These are phyloP conservation scores for Clusia tigrina DNA, from an alignment of 2,888 invertebrate species.

Conservation along the genomic window DNA sequence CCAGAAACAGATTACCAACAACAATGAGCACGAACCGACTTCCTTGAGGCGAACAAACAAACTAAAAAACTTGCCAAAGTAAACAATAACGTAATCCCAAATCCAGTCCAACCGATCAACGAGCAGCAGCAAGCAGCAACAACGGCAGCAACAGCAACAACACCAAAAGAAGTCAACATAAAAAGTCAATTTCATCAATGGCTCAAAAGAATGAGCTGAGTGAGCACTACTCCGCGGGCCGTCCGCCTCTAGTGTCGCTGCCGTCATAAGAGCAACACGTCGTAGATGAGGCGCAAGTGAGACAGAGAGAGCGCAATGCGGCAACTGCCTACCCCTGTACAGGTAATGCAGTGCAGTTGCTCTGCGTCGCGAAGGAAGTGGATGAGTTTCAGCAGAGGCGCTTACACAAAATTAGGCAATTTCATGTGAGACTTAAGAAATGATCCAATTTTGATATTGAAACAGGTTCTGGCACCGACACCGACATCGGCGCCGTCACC, in stretches of 20 bases:
- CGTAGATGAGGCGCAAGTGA: background rate
- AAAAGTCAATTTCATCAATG: conserved; percentile 61
- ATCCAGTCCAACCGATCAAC: conserved; percentile 40
- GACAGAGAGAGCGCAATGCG: background rate
- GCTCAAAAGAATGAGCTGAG: conserved; percentile 33
- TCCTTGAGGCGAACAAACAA: conserved; percentile 57
- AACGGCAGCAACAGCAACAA: conserved; percentile 30
- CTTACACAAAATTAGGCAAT: conserved; percentile 54
- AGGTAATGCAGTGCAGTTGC: background rate
- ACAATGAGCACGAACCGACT: conserved; percentile 57
- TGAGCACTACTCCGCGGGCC: background rate
- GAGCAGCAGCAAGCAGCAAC: conserved; percentile 16
- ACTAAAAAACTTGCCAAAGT: conserved; percentile 59
- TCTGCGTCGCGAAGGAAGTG: background rate
- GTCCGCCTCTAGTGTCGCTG: conserved; percentile 20
- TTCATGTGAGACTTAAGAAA: conserved; percentile 38
- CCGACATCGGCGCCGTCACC: background rate
- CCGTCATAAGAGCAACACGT: conserved; percentile 14
- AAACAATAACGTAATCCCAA: conserved; percentile 61
- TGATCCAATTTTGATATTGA: background rate
- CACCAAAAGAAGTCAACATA: conserved; percentile 38
- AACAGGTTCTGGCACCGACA: background rate
- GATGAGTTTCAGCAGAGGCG: conserved; percentile 8
- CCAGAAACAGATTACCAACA: too few relatives aligned
- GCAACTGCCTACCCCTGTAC: background rate